Evolutionary conservation across 2,113 vertebrate genomes (phyloP), one percentile per base, ranked within the genome.

Genomic region (Gorsachius goisagi): DNA sequence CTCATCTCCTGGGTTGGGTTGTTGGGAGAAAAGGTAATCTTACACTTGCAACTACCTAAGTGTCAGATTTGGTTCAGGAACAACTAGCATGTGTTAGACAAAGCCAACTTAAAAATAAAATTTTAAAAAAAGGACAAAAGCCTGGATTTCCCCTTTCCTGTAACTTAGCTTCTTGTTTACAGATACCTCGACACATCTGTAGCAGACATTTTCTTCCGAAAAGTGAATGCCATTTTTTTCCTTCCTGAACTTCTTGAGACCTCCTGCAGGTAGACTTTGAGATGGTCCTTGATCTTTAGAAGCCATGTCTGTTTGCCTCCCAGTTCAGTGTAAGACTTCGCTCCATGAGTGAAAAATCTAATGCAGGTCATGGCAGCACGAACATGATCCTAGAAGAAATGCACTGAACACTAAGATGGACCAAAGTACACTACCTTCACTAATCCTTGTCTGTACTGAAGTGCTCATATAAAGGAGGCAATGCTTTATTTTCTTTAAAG

Each of bases 331-430:
- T 99, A 99, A 1, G 99, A 98, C 77, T 97, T 98, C n/a, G 99
- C 99, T 85, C 98, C 98, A 33, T 99, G 98, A 60, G 98, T 98
- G 95, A 99, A 99, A 98, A 99, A 99, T 22, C 99, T 97, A 82
- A 99, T 99, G 85, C 99, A 99, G 32, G 99, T 99, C 99, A 99
- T 99, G 64, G 99, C 99, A 2, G 99, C 99, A 56, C 99, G 99
- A 62, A 99, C 98, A 0, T 99, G 99, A 97, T 99, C 99, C 99
- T 99, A 96, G 60, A 95, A 91, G 66, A 87, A 77, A 94, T 19
- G 92, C 6, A 64, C 23, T 22, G 23, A 69, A 33, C 30, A 75
- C 41, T 79, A 20, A 68, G 47, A 55, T 9, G 39, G 55, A 58
- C 15, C 17, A 39, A 81, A 80, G 44, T 6, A 44, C 30, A 59